Evolutionary conservation across 2,888 invertebrate species (phyloP), one percentile per base, ranked within the genome.

Genomic region (Clistopyga incitator): DNA sequence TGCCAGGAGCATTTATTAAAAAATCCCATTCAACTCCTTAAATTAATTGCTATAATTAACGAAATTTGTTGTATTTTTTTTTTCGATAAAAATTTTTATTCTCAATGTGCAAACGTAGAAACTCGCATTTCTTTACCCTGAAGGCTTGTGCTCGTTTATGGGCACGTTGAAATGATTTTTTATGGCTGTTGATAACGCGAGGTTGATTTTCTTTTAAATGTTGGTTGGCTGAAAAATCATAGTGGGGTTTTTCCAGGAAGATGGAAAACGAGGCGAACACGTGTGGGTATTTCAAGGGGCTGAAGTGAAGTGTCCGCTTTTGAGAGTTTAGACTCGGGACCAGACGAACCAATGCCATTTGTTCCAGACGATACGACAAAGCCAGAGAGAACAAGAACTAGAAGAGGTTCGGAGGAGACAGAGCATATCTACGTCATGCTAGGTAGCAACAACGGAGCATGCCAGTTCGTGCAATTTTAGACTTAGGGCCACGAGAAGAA

Each of bases 401-500:
- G 68, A 42, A 38, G 45, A 76, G 13, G 8, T n/a, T 64, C 13
- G 47, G 70, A 65, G 20, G 65, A 70, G 50, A 70, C 34, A 52
- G 23, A 68, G 34, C 18, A n/a, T 61, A 72, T 79, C 71, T 50
- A 64, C 83, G 77, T 68, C 72, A 68, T 50, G 77, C 42, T 50
- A 82, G 61, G 52, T 64, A 38, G 64, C 67, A 67, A 74, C 52
- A 54, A 78, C 59, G 50, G 72, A 74, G 72, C 42, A 64, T 65
- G 64, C 78, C 84, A 86, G 87, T 87, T 87, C 88, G 88, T 85
- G 88, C 91, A 92, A 91, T 91, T 92, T 92, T 91, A 92, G 92
- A 91, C 90, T 90, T 90, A 89, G 91, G 88, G 87, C 87, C 70
- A 87, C 88, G 86, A 87, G 81, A 86, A 81, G 78, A 84, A 82